Percentiles rank a stretch among this genome's conserved stretches.
These are phyloP conservation scores for Balaenoptera acutorostrata DNA, from an alignment of 2,113 vertebrate species.

Conservation along the genomic window DNA sequence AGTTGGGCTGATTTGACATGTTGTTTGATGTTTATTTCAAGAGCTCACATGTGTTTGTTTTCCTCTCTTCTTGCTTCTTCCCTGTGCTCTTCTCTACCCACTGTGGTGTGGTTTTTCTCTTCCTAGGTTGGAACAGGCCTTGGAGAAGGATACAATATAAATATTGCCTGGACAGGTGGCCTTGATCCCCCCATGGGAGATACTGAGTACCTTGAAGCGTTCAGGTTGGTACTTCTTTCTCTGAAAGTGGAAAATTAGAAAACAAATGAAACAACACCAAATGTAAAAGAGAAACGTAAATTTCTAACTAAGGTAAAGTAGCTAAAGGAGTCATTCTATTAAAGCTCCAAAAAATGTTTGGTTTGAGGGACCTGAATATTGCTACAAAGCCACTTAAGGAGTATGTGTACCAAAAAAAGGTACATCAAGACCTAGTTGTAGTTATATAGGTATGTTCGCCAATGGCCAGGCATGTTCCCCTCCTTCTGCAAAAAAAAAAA, in stretches of 20 bases:
- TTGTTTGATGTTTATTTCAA: conserved; percentile 88
- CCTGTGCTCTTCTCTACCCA: conserved; percentile 48
- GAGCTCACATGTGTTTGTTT: conserved; percentile 79
- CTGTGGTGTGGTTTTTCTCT: conserved; percentile 65
- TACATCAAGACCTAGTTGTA: neutral
- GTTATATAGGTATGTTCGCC: neutral
- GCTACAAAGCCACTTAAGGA: neutral
- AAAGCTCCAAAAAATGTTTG: neutral
- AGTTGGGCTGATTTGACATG: conserved; percentile 78
- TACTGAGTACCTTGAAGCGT: conserved; percentile 85
- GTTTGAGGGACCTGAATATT: neutral
- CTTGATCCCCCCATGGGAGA: conserved; percentile 85
- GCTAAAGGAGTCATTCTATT: neutral
- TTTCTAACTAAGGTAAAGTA: neutral
- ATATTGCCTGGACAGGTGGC: conserved; percentile 91
- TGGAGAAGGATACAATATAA: conserved; percentile 83
- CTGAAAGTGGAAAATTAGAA: conserved; percentile 47
- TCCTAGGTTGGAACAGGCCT: conserved; percentile 81
- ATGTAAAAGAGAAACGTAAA: conserved; percentile 27
- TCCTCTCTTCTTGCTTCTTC: conserved; percentile 65
- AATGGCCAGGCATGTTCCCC: neutral
- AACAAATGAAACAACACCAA: conserved; percentile 15
- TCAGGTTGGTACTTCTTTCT: conserved; percentile 81
- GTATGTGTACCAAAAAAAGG: neutral
- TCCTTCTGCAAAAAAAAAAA: neutral